phyloP scores from a whole-genome alignment of 2,888 invertebrate genomes.

The Drosophila atroscutellata region DNA sequence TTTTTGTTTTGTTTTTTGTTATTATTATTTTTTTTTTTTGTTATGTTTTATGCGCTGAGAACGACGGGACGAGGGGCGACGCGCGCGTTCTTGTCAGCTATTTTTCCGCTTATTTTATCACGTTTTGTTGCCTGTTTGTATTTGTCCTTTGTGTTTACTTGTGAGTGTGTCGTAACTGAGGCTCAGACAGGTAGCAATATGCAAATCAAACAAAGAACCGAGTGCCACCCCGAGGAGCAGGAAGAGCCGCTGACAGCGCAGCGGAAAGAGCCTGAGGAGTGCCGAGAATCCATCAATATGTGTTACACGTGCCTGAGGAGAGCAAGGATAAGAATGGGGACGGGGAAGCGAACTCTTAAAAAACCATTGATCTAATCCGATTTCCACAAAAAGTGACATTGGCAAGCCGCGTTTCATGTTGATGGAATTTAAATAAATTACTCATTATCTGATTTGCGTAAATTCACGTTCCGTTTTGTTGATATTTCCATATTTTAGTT shows the following conservation, averaged over 20 bases:
- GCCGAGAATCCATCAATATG: slow-evolving; percentile 58
- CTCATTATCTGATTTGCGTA: slow-evolving; percentile 10
- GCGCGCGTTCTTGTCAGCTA: slow-evolving; percentile 61
- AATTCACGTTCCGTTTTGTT: slow-evolving; percentile 2
- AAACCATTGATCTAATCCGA: slow-evolving; percentile 63
- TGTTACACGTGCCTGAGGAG: slow-evolving; percentile 50
- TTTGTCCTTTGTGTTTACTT: slow-evolving; percentile 50
- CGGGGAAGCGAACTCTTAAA: slow-evolving; percentile 13
- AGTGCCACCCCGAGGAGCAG: slow-evolving; percentile 33
- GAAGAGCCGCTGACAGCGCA: slow-evolving; percentile 39
- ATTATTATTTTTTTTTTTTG: slow-evolving; percentile 26
- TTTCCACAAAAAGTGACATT: slow-evolving; percentile 51
- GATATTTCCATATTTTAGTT: background rate
- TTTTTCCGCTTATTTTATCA: slow-evolving; percentile 78
- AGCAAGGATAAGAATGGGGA: background rate
- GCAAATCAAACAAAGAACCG: slow-evolving; percentile 71
- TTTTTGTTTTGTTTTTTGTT: slow-evolving; percentile 25
- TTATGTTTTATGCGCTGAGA: slow-evolving; percentile 1
- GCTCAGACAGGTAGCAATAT: slow-evolving; percentile 75
- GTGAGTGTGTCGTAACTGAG: slow-evolving; percentile 41
- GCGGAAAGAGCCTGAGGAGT: slow-evolving; percentile 22
- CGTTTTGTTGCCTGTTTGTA: slow-evolving; percentile 49
- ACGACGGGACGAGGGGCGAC: background rate
- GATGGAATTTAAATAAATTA: slow-evolving; percentile 23
- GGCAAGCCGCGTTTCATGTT: slow-evolving; percentile 24